These are phyloP conservation scores for Megaceryle torquata DNA, from an alignment of 2,113 vertebrate species.

Conservation along the genomic window DNA sequence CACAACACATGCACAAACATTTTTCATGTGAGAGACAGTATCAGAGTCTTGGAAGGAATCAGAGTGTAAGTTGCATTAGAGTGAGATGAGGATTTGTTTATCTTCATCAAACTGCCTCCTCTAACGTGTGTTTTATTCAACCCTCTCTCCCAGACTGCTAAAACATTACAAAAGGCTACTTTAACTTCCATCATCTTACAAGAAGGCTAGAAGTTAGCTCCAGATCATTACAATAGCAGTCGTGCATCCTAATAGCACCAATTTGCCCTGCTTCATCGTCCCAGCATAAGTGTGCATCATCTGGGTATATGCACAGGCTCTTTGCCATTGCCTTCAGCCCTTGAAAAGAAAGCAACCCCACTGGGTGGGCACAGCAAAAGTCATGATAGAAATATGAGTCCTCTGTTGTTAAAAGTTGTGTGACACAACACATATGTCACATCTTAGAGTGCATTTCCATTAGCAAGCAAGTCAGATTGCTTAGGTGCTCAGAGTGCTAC, in stretches of 20 bases:
- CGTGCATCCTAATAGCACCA: neutral
- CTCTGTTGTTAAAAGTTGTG: neutral
- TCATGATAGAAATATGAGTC: neutral
- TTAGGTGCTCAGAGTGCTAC: neutral
- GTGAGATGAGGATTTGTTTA: neutral
- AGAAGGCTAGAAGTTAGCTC: neutral
- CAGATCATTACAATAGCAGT: neutral
- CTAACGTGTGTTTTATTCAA: neutral
- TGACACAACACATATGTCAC: fast-evolving
- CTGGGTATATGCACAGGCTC: neutral
- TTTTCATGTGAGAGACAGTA: neutral
- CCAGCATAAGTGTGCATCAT: neutral
- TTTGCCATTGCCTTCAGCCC: neutral
- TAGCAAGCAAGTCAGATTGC: neutral
- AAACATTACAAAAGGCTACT: neutral
- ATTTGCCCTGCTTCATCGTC: neutral
- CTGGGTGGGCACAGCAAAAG: neutral
- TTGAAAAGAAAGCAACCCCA: neutral
- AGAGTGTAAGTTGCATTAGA: fast-evolving
- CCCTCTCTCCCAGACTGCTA: fast-evolving
- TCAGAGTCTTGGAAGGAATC: neutral
- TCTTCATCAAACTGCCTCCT: neutral
- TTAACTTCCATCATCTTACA: neutral
- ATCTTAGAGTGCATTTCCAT: neutral
- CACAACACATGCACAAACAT: neutral